Evolutionary conservation across 2,113 vertebrate genomes (phyloP).

Genomic region (Entelurus aequoreus): DNA sequence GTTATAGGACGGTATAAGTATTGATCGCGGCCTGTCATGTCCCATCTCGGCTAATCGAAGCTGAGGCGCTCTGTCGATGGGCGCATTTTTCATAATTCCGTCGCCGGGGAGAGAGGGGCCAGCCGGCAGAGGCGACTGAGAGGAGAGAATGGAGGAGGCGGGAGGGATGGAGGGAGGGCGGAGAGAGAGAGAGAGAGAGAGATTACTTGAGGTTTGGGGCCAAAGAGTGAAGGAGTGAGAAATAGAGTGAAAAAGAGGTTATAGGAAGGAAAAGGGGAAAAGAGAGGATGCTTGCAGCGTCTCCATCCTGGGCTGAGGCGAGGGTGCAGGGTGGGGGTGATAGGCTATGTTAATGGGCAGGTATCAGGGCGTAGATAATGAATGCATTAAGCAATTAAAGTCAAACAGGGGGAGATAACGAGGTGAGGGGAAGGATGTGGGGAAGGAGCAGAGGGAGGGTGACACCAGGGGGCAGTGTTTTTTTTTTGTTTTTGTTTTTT

Average conservation of each 20-base stretch:
- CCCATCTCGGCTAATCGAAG: conserved; percentile 98
- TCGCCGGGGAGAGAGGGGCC: conserved; percentile 80
- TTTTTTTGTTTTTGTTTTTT: neutral
- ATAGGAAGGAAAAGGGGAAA: conserved; percentile 58
- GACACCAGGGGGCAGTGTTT: conserved; percentile 34
- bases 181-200: conserved; percentile 52
- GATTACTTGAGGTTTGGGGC: conserved; percentile 51
- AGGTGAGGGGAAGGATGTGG: conserved; percentile 51
- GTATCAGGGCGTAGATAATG: conserved; percentile 76
- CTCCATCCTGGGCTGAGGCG: conserved; percentile 43
- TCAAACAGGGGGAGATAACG: conserved; percentile 71
- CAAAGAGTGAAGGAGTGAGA: conserved; percentile 73
- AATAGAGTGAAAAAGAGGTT: conserved; percentile 75
- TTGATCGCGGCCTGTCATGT: conserved; percentile 98
- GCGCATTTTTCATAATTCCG: conserved; percentile 99
- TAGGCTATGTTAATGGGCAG: conserved; percentile 66
- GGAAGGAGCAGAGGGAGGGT: conserved; percentile 46
- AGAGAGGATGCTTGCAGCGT: conserved; percentile 10
- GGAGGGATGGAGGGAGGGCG: conserved; percentile 67
- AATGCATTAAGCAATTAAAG: conserved; percentile 78
- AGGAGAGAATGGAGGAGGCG: conserved; percentile 65
- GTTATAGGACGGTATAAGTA: conserved; percentile 98
- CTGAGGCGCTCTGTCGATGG: conserved; percentile 97
- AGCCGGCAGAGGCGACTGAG: conserved; percentile 76
- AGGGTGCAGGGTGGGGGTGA: conserved; percentile 32